Evolutionary conservation across 2,113 vertebrate genomes (phyloP), one percentile per base, ranked within the genome.

Genomic region (Dermatemys mawii): DNA sequence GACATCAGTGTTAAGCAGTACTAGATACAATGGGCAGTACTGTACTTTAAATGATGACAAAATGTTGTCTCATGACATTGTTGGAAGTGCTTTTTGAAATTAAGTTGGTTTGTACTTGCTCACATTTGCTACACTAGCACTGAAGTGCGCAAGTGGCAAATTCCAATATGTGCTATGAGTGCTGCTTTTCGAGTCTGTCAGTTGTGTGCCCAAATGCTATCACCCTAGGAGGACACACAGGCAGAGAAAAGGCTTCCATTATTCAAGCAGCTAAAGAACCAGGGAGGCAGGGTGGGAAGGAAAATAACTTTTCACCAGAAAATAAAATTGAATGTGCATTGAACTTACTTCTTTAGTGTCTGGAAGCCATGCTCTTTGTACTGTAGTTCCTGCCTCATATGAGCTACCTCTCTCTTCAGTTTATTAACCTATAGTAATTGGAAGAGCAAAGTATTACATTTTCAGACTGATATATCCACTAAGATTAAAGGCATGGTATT

Each of bases 351-450:
- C 98, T 98, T 99, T 85, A 99, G 97, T 2, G 99, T 99, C 97
- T 99, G 98, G 82, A 99, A 99, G 95, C 99, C 99, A 96, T 98
- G 99, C 93, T 99, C 99, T 97, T 99, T 99, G 96, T 98, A 99
- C 95, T 98, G 99, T 38, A 99, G 98, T 95, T 99, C 99, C 90
- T 99, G 99, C 92, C 99, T 99, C 98, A 99, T 99, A 46, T 98
- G 99, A 96, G 99, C 98, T 97, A 99, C 98, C 97, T 99, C 99
- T 96, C 99, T 98, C 98, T 99, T 99, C 96, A 99, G 98, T 96
- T 99, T 99, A 97, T 99, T 99, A 95, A 99, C 99, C 99, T 99
- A 89, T 21, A 94, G 38, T 84, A 50, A 73, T 70, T 35, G 46
- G 70, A 49, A 49, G 1, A 78, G 84, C 6, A 96, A 95, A 81